Conservation (phyloP, 2,113 vertebrate species). For the Alaudala cheleensis region DNA sequence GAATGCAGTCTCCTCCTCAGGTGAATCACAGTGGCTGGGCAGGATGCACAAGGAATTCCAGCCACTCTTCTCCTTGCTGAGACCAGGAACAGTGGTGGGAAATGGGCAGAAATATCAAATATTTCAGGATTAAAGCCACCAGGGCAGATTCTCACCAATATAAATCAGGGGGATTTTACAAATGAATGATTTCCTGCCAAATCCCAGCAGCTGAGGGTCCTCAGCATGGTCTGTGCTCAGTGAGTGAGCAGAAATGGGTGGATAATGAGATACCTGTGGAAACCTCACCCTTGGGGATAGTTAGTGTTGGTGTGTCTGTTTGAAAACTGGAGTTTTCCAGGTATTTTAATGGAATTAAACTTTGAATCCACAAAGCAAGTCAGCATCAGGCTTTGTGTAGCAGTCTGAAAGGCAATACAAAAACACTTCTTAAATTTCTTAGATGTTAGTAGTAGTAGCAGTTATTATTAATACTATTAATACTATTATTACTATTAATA, state of each 20-base stretch:
- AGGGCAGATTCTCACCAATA: background rate
- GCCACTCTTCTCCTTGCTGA: background rate
- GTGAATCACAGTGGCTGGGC: conserved; percentile 34
- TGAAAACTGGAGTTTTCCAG: background rate
- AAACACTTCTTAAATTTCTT: no score
- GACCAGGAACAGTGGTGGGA: background rate
- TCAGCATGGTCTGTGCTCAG: background rate
- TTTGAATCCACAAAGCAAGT: background rate
- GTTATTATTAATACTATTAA: no score
- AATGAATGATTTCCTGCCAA: background rate
- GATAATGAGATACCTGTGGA: background rate
- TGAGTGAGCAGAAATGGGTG: accelerated
- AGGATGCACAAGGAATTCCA: conserved; percentile 30
- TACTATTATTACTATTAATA: background rate
- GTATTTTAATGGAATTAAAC: background rate
- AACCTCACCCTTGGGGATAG: background rate
- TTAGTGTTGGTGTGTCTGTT: accelerated
- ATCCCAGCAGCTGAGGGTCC: background rate
- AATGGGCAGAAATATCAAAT: background rate
- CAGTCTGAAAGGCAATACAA: background rate
- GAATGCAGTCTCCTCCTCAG: conserved; percentile 35
- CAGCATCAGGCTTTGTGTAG: background rate
- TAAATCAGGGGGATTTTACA: background rate
- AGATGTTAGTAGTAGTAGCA: background rate
- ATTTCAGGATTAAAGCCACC: background rate